Evolutionary conservation across 2,797 vertebrate genomes (phyloP).

Genomic region (Mico argentatus): DNA sequence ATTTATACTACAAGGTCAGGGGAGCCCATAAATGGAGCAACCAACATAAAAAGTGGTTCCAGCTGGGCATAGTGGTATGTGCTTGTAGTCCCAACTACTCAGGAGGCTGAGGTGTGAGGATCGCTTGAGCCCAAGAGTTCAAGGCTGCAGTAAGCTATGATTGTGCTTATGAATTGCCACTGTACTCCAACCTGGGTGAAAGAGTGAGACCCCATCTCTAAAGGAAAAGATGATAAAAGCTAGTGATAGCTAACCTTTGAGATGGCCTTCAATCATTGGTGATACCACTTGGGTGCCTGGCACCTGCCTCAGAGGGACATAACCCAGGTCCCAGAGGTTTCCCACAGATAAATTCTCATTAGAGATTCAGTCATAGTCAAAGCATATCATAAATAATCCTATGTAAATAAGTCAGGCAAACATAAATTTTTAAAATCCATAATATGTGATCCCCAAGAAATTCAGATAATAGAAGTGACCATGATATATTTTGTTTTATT

Average conservation of each 20-base stretch:
- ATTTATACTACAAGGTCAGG: not conserved
- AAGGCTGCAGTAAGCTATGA: too few species aligned
- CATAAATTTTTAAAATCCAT: not conserved
- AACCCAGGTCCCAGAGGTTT: not conserved
- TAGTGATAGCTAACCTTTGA: not conserved
- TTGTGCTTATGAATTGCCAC: too few species aligned
- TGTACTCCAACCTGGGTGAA: too few species aligned
- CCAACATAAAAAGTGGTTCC: not conserved
- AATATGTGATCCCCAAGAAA: not conserved
- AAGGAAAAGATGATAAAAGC: not conserved
- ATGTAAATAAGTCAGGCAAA: not conserved
- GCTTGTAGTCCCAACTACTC: too few species aligned
- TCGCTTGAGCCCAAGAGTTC: too few species aligned
- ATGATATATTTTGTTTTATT: not conserved
- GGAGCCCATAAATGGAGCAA: not conserved
- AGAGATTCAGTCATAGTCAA: not conserved
- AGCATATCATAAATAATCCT: not conserved
- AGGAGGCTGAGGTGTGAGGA: too few species aligned
- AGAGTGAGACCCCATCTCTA: too few species aligned
- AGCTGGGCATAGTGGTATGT: not conserved
- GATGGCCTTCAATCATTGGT: not conserved
- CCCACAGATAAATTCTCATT: not conserved
- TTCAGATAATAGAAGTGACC: not conserved
- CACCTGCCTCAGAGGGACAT: fast-evolving
- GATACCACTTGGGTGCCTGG: not conserved